Evolutionary conservation across 2,888 invertebrate species (phyloP).

Genomic region (Diarsia dahlii): DNA sequence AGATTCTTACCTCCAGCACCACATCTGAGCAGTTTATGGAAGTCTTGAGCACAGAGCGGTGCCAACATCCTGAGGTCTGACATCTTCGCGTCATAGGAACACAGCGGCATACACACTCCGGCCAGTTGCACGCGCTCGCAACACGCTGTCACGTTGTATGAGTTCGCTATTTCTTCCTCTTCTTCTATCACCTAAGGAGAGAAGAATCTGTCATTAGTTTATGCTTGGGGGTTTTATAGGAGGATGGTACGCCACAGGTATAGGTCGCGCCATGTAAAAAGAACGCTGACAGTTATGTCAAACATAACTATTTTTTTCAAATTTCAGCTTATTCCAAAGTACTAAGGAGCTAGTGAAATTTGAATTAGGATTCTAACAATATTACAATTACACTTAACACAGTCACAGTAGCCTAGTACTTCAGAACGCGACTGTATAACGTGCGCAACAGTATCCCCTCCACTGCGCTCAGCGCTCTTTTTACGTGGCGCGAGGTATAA

Average conservation of each 20-base stretch:
- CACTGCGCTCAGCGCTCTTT: no score
- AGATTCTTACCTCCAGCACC: conserved; percentile 91
- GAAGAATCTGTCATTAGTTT: not conserved
- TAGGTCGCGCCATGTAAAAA: no score
- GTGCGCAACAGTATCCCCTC: no score
- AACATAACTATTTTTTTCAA: no score
- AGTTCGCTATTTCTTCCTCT: conserved; percentile 90
- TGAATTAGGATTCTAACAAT: no score
- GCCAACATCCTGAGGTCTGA: conserved; percentile 94
- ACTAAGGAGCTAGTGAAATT: no score
- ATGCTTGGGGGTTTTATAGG: not conserved
- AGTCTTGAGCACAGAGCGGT: conserved; percentile 94
- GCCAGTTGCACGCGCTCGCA: conserved; percentile 93
- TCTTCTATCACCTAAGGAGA: conserved; percentile 89
- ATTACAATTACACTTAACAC: no score
- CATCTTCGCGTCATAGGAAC: conserved; percentile 96
- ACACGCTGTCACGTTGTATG: conserved; percentile 95
- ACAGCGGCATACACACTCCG: conserved; percentile 94
- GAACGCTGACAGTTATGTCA: no score
- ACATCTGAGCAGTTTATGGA: conserved; percentile 93
- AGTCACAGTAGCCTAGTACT: no score
- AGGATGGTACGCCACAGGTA: not conserved
- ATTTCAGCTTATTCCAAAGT: no score
- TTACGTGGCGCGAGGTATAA: no score
- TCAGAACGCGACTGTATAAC: no score